Conservation (phyloP, 2,797 vertebrate genomes). For the Uromys caudimaculatus region DNA sequence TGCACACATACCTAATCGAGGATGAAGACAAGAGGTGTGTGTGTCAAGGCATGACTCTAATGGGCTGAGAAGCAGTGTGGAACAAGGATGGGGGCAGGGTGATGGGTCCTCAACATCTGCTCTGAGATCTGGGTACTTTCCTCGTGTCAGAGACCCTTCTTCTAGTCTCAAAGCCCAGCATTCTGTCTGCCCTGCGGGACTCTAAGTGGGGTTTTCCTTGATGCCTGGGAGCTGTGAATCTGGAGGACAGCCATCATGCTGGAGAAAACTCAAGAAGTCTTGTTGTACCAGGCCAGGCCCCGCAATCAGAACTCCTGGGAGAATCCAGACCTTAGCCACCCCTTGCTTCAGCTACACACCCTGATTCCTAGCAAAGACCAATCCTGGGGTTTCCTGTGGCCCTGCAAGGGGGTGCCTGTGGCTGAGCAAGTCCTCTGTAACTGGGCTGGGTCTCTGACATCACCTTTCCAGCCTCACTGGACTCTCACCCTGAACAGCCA, state of each 20-base stretch:
- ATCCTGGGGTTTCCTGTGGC: background rate
- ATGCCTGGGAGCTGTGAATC: conserved; percentile 3
- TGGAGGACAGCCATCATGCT: conserved; percentile 39
- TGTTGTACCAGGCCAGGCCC: background rate
- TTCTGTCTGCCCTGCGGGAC: background rate
- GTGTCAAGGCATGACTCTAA: background rate
- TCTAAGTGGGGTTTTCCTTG: conserved; percentile 61
- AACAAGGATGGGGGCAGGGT: background rate
- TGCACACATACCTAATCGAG: fast-evolving
- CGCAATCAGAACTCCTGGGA: background rate
- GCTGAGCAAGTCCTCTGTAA: background rate
- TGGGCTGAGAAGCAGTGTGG: background rate
- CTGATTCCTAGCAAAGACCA: background rate
- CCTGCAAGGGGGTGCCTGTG: background rate
- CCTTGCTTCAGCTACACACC: background rate
- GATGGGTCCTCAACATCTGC: background rate
- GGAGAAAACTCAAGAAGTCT: conserved; percentile 44
- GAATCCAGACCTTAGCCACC: background rate
- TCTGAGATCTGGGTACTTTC: background rate
- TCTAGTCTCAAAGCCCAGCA: background rate
- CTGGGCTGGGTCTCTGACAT: background rate
- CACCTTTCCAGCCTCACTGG: background rate
- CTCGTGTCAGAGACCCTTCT: background rate
- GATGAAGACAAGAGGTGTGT: background rate
- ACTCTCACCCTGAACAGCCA: background rate